Evolutionary conservation across 2,113 vertebrate species (phyloP).

Genomic region (Parus major): DNA sequence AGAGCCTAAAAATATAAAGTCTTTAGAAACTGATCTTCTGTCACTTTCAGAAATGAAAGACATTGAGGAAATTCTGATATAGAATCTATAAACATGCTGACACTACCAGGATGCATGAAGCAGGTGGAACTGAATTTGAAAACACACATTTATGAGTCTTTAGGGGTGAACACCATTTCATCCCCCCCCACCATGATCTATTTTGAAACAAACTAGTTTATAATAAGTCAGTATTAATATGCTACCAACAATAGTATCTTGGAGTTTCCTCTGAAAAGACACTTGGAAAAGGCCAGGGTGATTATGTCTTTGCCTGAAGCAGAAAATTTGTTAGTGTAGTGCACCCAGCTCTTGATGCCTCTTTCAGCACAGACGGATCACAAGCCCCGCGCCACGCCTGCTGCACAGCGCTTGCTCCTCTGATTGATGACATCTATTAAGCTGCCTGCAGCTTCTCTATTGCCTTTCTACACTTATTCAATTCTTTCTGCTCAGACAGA

Average conservation of each 20-base stretch:
- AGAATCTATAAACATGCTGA: background rate
- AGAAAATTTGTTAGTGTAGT: background rate
- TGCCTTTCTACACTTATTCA: background rate
- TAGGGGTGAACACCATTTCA: background rate
- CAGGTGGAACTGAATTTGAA: background rate
- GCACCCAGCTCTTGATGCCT: background rate
- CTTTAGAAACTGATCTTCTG: background rate
- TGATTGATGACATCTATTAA: slow-evolving; percentile 4
- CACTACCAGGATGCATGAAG: background rate
- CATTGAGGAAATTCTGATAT: background rate
- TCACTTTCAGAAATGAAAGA: background rate
- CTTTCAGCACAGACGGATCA: background rate
- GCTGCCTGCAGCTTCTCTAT: background rate
- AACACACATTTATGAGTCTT: background rate
- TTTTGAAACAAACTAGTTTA: background rate
- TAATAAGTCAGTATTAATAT: background rate
- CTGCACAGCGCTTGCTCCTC: background rate
- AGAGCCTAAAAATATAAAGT: background rate
- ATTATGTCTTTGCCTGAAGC: background rate
- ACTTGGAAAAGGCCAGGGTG: background rate
- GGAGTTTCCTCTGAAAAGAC: background rate
- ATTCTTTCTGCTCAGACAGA: background rate
- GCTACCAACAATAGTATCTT: background rate
- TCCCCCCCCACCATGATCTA: background rate
- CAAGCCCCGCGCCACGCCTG: background rate